phyloP scores from a whole-genome alignment of 2,888 invertebrate genomes.

The Drosophila atroscutellata region DNA sequence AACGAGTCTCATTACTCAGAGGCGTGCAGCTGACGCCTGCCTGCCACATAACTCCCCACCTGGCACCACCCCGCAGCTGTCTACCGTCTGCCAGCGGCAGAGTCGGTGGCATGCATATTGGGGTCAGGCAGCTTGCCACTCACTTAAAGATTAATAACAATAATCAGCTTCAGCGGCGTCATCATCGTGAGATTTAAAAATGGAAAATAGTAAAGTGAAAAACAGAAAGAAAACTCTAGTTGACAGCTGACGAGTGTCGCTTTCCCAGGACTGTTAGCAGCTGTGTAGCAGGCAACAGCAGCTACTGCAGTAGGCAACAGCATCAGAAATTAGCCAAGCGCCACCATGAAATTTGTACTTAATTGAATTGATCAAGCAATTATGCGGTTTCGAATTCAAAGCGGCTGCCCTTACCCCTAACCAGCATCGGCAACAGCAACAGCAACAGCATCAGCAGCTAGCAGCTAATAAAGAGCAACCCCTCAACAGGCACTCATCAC shows the following conservation, averaged over 20 bases:
- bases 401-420: conserved; percentile 10
- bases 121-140: conserved; percentile 54
- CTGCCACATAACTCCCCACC: not conserved
- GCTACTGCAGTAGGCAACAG: conserved; percentile 4
- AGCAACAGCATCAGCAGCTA: not conserved
- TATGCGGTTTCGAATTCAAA: conserved; percentile 45
- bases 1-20: conserved; percentile 65
- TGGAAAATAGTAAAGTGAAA: conserved; percentile 10
- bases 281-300: conserved; percentile 12
- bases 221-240: conserved; percentile 23
- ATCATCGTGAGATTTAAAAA: conserved; percentile 16
- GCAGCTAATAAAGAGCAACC: conserved; percentile 48
- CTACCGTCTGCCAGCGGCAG: not conserved
- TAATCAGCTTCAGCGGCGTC: conserved; percentile 39
- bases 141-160: conserved; percentile 61
- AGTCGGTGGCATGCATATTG: conserved; percentile 37
- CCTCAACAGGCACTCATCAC: not conserved
- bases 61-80: not conserved
- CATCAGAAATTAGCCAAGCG: conserved; percentile 36
- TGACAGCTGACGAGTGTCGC: conserved; percentile 27
- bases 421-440: conserved; percentile 35
- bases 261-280: conserved; percentile 56
- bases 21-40: conserved; percentile 56
- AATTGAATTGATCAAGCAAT: conserved; percentile 60
- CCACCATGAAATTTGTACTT: conserved; percentile 49